Conservation (phyloP, 2,797 vertebrate genomes). For the Dendrocincla fuliginosa region DNA sequence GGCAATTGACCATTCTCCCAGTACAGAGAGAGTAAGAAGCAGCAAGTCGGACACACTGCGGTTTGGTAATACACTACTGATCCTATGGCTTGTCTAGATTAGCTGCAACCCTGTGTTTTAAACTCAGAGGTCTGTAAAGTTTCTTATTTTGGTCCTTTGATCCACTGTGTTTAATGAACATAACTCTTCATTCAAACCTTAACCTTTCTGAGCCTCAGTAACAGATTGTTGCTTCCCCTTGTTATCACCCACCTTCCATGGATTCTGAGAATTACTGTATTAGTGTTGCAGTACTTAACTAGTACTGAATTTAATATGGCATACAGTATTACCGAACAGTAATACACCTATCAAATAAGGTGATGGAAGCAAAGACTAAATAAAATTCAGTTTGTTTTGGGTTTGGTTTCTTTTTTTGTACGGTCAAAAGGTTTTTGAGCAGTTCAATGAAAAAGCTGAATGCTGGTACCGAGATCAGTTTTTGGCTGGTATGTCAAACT, state of each 20-base stretch:
- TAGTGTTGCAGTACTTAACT: background rate
- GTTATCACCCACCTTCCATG: conserved; percentile 8
- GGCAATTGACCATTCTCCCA: background rate
- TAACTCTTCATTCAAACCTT: background rate
- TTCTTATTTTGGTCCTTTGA: background rate
- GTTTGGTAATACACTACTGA: background rate
- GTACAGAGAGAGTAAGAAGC: background rate
- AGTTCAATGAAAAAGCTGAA: conserved; percentile 53
- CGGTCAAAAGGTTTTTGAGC: background rate
- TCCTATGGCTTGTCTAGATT: background rate
- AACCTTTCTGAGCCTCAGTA: background rate
- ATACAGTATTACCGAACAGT: background rate
- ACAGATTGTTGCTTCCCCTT: background rate
- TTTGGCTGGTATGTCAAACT: conserved; percentile 44
- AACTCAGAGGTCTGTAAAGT: background rate
- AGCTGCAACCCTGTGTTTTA: background rate
- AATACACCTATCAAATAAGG: background rate
- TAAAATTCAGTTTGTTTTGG: background rate
- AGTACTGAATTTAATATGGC: background rate
- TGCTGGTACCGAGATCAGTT: conserved; percentile 34
- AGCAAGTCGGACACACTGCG: background rate
- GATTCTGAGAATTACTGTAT: background rate
- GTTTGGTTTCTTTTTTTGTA: background rate
- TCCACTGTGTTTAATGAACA: background rate
- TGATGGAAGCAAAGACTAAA: conserved; percentile 46